Percentiles rank a stretch among this genome's conserved stretches.
Conservation (phyloP, 2,797 vertebrate genomes). For the Manis crassicaudata region DNA sequence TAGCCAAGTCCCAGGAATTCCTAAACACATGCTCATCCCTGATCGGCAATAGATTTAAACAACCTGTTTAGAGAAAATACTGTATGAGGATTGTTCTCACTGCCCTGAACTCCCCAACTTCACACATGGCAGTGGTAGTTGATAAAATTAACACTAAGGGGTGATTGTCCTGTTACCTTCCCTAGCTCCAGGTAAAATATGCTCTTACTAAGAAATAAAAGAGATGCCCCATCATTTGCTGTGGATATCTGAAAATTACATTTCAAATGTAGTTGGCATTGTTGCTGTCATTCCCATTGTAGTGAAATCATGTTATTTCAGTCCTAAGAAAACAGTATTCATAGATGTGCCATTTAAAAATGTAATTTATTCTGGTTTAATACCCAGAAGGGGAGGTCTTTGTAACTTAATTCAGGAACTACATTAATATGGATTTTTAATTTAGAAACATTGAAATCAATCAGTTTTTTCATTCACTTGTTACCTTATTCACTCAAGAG, state of each 20-base stretch:
- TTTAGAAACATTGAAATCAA: conserved; percentile 8
- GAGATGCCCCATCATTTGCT: background rate
- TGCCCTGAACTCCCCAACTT: background rate
- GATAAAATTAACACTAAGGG: background rate
- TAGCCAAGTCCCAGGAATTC: background rate
- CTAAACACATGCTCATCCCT: background rate
- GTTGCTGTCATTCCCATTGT: background rate
- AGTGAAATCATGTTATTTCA: conserved; percentile 42
- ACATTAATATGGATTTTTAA: conserved; percentile 4
- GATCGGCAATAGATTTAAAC: background rate
- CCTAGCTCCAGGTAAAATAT: background rate
- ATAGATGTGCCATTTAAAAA: conserved; percentile 21
- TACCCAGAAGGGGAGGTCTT: background rate
- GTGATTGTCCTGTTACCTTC: background rate
- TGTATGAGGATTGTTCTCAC: background rate
- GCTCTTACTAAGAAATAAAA: conserved; percentile 46
- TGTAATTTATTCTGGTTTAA: conserved; percentile 24
- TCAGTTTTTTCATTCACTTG: background rate
- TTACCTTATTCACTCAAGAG: conserved; percentile 1
- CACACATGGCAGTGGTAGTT: background rate
- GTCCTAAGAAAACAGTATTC: background rate
- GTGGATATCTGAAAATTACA: background rate
- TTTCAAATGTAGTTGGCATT: background rate
- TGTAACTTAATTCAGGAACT: conserved; percentile 45
- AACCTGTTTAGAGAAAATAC: background rate